phyloP scores from a whole-genome alignment of 2,113 vertebrate genomes.

The Puntigrus tetrazona region DNA sequence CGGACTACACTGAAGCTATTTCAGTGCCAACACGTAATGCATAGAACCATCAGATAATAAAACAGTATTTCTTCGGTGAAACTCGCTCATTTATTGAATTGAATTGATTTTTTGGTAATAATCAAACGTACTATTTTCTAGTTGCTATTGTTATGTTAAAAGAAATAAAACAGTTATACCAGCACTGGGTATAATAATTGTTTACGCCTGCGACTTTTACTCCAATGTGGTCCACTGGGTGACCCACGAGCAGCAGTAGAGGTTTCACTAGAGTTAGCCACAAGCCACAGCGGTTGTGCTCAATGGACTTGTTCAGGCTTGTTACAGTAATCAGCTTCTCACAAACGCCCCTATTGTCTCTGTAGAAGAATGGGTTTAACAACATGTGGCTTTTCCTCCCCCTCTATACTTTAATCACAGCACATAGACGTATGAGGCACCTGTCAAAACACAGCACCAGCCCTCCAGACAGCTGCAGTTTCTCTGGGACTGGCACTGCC shows the following conservation, averaged over 20 bases:
- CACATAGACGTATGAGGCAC: slow-evolving; percentile 42
- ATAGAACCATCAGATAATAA: background rate
- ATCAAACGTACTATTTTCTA: no score
- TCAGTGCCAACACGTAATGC: background rate
- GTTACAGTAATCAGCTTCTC: slow-evolving; percentile 52
- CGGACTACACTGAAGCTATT: background rate
- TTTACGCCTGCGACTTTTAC: background rate
- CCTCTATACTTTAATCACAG: slow-evolving; percentile 42
- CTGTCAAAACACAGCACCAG: slow-evolving; percentile 62
- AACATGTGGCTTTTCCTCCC: background rate
- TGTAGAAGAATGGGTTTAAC: slow-evolving; percentile 57
- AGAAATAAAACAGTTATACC: background rate
- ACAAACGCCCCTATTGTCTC: background rate
- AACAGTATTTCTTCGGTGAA: background rate
- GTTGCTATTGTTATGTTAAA: background rate
- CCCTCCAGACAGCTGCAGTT: background rate
- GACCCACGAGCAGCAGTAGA: background rate
- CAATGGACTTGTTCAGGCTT: slow-evolving; percentile 57
- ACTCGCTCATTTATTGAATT: no score
- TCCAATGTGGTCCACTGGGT: background rate
- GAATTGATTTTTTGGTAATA: no score
- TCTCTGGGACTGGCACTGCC: background rate
- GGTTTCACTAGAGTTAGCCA: slow-evolving; percentile 1
- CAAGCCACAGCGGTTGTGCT: slow-evolving; percentile 26
- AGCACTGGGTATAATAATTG: background rate